phyloP scores from a whole-genome alignment of 2,113 vertebrate species.

The Lepidiolamprologus cunningtoni region DNA sequence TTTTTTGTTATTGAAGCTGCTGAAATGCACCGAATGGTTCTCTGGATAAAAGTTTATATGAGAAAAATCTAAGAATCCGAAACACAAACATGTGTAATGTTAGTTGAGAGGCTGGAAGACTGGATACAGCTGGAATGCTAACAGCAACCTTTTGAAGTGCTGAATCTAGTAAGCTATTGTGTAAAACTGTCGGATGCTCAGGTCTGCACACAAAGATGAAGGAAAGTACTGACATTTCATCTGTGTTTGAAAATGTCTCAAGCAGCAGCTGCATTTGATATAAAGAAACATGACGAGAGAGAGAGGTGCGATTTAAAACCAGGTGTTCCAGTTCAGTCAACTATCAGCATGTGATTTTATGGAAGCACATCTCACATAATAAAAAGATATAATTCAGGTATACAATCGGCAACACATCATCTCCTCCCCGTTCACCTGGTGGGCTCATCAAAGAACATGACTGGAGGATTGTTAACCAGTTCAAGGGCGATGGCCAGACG shows the following conservation, averaged over 20 bases:
- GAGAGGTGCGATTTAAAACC: not conserved
- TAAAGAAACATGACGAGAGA: not conserved
- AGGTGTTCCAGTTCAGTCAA: not conserved
- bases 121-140: not conserved
- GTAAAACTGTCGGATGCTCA: not conserved
- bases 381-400: not conserved
- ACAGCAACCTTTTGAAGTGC: not conserved
- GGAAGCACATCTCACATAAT: not conserved
- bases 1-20: not conserved
- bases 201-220: not conserved
- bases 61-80: not conserved
- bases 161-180: not conserved
- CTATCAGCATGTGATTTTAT: not conserved
- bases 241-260: not conserved
- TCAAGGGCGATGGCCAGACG: conserved; percentile 92
- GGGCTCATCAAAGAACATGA: conserved; percentile 99
- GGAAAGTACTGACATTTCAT: not conserved
- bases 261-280: not conserved
- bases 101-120: not conserved
- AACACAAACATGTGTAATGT: not conserved
- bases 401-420: not conserved
- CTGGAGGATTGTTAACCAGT: conserved; percentile 94
- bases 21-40: not conserved
- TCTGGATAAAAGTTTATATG: not conserved
- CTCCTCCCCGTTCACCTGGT: conserved; percentile 77